Evolutionary conservation across 2,113 vertebrate species (phyloP).

Genomic region (Bubo blakistoni): DNA sequence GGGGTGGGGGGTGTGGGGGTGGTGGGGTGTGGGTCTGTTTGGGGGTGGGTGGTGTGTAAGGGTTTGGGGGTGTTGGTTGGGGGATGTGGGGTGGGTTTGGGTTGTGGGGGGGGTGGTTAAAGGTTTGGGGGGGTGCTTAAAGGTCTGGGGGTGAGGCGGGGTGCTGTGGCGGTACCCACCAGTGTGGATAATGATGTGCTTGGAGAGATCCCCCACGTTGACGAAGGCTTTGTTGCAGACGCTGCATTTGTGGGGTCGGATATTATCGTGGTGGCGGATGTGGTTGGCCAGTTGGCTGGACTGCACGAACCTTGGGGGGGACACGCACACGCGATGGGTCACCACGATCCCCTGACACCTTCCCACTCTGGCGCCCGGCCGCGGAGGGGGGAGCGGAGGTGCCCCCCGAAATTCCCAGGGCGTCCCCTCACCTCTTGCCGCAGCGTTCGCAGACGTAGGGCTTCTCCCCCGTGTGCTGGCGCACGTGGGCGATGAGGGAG

Average conservation of each 20-base stretch:
- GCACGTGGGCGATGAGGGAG: slow-evolving; percentile 95
- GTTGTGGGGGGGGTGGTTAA: too few species aligned
- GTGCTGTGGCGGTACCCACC: slow-evolving; percentile 66
- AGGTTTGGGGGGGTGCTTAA: fast-evolving
- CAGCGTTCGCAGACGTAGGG: slow-evolving; percentile 98
- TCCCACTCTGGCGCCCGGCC: neutral
- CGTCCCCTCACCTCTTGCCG: slow-evolving; percentile 86
- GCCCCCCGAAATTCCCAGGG: fast-evolving
- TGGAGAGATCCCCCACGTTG: slow-evolving; percentile 95
- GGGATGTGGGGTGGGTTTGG: too few species aligned
- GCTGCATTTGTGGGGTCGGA: slow-evolving; percentile 94
- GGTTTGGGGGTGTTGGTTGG: too few species aligned
- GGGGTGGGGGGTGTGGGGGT: too few species aligned
- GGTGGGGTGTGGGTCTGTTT: too few species aligned
- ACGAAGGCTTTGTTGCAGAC: slow-evolving; percentile 97
- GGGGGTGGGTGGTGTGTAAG: too few species aligned
- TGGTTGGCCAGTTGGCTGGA: slow-evolving; percentile 98
- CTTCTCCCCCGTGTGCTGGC: slow-evolving; percentile 97
- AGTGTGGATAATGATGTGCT: slow-evolving; percentile 98
- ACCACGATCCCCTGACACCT: fast-evolving
- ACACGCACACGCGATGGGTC: fast-evolving
- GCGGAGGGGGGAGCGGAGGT: fast-evolving
- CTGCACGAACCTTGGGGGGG: slow-evolving; percentile 85
- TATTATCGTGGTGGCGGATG: slow-evolving; percentile 97
- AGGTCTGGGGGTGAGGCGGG: neutral